Conservation (phyloP, 2,888 invertebrate genomes). For the Protodeltote pygarga region DNA sequence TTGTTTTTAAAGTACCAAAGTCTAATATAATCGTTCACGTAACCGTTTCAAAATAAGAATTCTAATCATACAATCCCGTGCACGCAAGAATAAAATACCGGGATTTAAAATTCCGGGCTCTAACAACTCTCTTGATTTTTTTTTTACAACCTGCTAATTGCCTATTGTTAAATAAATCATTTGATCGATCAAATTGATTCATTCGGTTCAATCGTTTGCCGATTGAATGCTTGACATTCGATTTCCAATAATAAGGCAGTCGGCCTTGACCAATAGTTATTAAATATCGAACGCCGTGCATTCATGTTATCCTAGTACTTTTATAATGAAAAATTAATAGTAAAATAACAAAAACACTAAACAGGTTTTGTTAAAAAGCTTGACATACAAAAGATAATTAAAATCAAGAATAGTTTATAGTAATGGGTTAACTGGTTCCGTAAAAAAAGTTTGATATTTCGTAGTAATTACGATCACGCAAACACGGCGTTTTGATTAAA, state of each 20-base stretch:
- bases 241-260: constrained; percentile 40
- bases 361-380: constrained; percentile 10
- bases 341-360: constrained; percentile 9
- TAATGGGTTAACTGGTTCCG: too few species aligned
- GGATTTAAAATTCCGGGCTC: constrained; percentile 8
- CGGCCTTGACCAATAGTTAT: constrained; percentile 42
- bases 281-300: constrained; percentile 21
- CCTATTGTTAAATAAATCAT: constrained; percentile 39
- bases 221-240: constrained; percentile 41
- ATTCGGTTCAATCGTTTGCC: constrained; percentile 38
- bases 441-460: too few species aligned
- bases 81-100: background rate
- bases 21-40: too few species aligned
- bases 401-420: too few species aligned
- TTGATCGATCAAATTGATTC: constrained; percentile 37
- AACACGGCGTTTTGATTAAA: too few species aligned
- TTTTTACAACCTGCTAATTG: constrained; percentile 34
- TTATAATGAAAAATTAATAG: constrained; percentile 15
- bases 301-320: constrained; percentile 37
- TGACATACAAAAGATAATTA: too few species aligned
- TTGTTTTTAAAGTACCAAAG: too few species aligned
- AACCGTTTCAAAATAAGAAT: too few species aligned
- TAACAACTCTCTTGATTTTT: constrained; percentile 8
- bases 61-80: too few species aligned
- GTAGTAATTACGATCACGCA: too few species aligned